phyloP scores from a whole-genome alignment of 1,140 invertebrate genomes.

The Delia radicum region DNA sequence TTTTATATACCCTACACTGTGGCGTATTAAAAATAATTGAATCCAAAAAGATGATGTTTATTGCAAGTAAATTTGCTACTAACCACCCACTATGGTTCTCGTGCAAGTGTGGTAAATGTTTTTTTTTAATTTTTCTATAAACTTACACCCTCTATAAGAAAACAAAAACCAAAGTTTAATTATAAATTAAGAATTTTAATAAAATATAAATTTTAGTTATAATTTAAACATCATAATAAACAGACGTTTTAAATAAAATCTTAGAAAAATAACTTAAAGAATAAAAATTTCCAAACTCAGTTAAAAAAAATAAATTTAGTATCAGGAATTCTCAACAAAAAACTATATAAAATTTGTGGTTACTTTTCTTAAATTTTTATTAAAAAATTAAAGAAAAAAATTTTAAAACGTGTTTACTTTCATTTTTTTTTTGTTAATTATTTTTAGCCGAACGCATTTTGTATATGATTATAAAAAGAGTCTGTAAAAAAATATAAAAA shows the following conservation, averaged over 20 bases:
- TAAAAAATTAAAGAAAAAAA: no score
- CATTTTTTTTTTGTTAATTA: no score
- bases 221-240: not conserved
- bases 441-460: no score
- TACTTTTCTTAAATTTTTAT: not conserved
- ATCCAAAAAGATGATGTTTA: no score
- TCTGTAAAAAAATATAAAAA: no score
- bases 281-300: not conserved
- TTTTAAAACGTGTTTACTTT: no score
- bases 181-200: conserved; percentile 3
- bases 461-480: no score
- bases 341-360: no score
- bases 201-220: not conserved
- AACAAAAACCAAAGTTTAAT: not conserved
- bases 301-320: not conserved
- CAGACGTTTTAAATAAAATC: not conserved
- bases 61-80: not conserved
- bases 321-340: no score
- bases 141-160: not conserved
- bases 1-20: no score
- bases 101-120: not conserved
- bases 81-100: not conserved
- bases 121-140: not conserved
- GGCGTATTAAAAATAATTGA: no score
- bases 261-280: not conserved